Percentiles rank a stretch among this genome's conserved stretches.
Evolutionary conservation across 2,113 vertebrate species (phyloP).

Genomic region (Boulengeromyrus knoepffleri): DNA sequence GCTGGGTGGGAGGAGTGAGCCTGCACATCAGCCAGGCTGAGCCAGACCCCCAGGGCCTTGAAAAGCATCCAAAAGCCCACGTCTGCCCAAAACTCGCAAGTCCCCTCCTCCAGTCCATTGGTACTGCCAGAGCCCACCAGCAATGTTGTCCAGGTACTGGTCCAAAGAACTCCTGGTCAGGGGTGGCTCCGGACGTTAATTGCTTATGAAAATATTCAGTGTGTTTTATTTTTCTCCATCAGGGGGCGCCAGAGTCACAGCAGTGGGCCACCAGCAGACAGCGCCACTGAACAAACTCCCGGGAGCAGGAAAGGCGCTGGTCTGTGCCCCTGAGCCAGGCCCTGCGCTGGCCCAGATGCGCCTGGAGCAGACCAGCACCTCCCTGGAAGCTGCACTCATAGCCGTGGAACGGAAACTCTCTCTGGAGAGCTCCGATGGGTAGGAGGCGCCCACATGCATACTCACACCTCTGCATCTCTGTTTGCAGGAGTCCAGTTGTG

Average conservation of each 20-base stretch:
- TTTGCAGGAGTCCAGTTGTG: constrained; percentile 54
- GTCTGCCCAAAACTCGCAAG: constrained; percentile 40
- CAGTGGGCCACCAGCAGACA: not conserved
- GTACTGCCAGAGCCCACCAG: not conserved
- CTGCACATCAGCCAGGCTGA: not conserved
- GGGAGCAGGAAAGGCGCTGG: constrained; percentile 34
- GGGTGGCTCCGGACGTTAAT: not conserved
- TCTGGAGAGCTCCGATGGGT: constrained; percentile 38
- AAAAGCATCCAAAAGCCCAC: constrained; percentile 44
- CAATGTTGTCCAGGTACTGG: not conserved
- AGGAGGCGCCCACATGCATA: not conserved
- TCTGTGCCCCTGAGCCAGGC: constrained; percentile 12
- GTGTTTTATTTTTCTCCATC: not conserved
- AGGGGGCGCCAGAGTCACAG: constrained; percentile 19
- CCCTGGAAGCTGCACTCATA: constrained; percentile 65
- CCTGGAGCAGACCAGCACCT: constrained; percentile 79
- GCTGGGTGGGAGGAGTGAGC: not conserved
- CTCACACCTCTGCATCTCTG: constrained; percentile 28
- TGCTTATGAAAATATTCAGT: not conserved
- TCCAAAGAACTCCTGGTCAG: not conserved
- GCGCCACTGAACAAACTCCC: constrained; percentile 2
- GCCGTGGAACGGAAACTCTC: constrained; percentile 71
- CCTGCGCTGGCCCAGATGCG: constrained; percentile 54
- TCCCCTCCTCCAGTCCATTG: not conserved
- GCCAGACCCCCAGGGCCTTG: not conserved